phyloP scores from a whole-genome alignment of 2,113 vertebrate genomes.

The Zosterops borbonicus region DNA sequence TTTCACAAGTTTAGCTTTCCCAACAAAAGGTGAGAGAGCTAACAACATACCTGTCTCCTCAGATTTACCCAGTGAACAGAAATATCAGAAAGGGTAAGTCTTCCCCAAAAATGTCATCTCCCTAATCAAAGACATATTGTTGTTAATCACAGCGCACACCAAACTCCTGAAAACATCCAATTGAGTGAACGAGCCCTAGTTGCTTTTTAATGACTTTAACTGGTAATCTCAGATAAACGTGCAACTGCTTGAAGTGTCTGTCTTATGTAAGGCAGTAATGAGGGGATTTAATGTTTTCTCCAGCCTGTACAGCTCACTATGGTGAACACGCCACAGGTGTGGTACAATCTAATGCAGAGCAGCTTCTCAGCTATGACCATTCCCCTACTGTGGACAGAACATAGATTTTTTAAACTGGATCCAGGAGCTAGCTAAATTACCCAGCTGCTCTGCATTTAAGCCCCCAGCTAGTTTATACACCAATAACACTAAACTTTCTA shows the following conservation, averaged over 20 bases:
- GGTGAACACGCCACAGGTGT: constrained; percentile 71
- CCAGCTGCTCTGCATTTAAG: constrained; percentile 74
- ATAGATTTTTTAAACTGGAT: constrained; percentile 76
- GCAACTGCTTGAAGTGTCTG: constrained; percentile 58
- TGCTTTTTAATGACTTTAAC: constrained; percentile 70
- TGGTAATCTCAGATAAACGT: constrained; percentile 70
- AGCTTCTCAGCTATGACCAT: constrained; percentile 59
- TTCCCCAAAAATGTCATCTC: constrained; percentile 8
- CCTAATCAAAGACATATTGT: constrained; percentile 54
- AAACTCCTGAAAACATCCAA: constrained; percentile 42
- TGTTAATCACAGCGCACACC: constrained; percentile 1
- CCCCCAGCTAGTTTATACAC: constrained; percentile 73
- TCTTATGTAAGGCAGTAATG: constrained; percentile 61
- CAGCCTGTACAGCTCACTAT: background rate
- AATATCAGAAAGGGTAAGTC: constrained; percentile 22
- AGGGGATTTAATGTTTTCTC: constrained; percentile 65
- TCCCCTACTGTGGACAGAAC: constrained; percentile 71
- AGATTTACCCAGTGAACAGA: background rate
- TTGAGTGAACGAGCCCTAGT: constrained; percentile 28
- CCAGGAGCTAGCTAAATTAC: constrained; percentile 79
- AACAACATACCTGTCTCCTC: background rate
- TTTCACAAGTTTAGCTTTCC: constrained; percentile 43
- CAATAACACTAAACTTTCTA: constrained; percentile 79
- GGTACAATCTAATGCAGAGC: background rate
- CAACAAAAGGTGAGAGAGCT: background rate